Evolutionary conservation across 1,140 invertebrate species (phyloP), one percentile per base, ranked within the genome.

Genomic region (Temnothorax nylanderi): DNA sequence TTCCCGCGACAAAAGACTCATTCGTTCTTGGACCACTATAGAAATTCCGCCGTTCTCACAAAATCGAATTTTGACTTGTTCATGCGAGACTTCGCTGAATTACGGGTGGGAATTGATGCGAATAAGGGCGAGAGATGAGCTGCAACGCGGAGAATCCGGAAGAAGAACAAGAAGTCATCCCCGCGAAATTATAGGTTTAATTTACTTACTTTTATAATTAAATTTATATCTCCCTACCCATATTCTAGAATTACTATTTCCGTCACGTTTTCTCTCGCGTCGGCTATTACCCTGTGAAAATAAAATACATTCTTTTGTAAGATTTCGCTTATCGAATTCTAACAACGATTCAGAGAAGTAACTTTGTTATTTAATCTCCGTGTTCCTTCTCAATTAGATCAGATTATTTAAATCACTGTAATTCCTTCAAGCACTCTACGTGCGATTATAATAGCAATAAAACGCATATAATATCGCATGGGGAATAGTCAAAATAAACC

Each of bases 121-220:
- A 84, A 47, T 75, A 84, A 89, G 34, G 77, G 51, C 65, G 69
- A 34, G 58, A 51, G 77, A 90, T 88, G 89, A 88, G 82, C 62
- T 75, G 87, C 51, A 56, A 86, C 76, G 26, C 58, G 62, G 76
- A 86, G 67, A 82, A 18, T 26, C 60, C 85, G 56, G 71, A 87
- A 65, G 89, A 91, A 44, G 69, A 82, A 44, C 85, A 65, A 51
- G 65, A 87, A 72, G 81, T 85, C 78, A 91, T 85, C n/a, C 67
- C 89, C 84, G 72, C 77, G 78, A 91, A 90, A 80, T 90, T 86
- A 87, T 91, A 88, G n/a, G 87, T 90, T 77, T 74, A 80, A 80
- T 81, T 90, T 64, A 85, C 2, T 90, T 62, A 58, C 54, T 71
- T 34, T 56, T 62, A 49, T 21, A 62, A 74, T 84, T 71, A 81